A percentile compares a stretch with the other conserved stretches of the same genome.
phyloP scores from a whole-genome alignment of 1,140 invertebrate species.

The Helicoverpa zea region DNA sequence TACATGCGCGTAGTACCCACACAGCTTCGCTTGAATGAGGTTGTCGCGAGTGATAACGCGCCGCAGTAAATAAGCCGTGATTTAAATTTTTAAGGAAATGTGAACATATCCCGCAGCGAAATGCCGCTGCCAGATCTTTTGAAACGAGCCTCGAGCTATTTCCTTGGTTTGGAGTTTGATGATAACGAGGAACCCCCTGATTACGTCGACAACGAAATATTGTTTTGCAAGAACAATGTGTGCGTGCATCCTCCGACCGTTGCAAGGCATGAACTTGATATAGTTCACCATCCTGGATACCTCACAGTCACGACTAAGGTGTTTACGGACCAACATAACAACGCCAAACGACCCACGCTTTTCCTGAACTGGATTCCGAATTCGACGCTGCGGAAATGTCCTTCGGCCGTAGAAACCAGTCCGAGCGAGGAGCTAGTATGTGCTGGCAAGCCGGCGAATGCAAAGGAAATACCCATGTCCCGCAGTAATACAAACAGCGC shows the following conservation, averaged over 20 bases:
- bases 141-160: conserved; percentile 92
- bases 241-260: conserved; percentile 97
- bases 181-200: conserved; percentile 86
- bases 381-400: conserved; percentile 94
- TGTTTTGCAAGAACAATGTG: conserved; percentile 97
- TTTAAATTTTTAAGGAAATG: conserved; percentile 69
- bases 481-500: conserved; percentile 47
- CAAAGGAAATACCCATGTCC: conserved; percentile 70
- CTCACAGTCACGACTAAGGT: conserved; percentile 94
- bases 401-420: conserved; percentile 91
- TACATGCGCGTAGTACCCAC: conserved; percentile 82
- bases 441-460: conserved; percentile 66
- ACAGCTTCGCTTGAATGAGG: conserved; percentile 67
- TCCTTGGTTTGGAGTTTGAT: conserved; percentile 90
- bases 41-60: conserved; percentile 73
- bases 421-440: conserved; percentile 75
- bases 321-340: conserved; percentile 91
- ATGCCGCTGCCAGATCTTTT: conserved; percentile 93
- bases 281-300: conserved; percentile 96
- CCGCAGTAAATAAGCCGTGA: conserved; percentile 51
- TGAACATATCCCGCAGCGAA: conserved; percentile 63
- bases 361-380: conserved; percentile 98
- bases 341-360: conserved; percentile 92
- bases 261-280: conserved; percentile 92
- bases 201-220: conserved; percentile 93